Base-by-base conservation (phyloP, 2,888 invertebrate species). In the Hyppa rectilinea region DNA sequence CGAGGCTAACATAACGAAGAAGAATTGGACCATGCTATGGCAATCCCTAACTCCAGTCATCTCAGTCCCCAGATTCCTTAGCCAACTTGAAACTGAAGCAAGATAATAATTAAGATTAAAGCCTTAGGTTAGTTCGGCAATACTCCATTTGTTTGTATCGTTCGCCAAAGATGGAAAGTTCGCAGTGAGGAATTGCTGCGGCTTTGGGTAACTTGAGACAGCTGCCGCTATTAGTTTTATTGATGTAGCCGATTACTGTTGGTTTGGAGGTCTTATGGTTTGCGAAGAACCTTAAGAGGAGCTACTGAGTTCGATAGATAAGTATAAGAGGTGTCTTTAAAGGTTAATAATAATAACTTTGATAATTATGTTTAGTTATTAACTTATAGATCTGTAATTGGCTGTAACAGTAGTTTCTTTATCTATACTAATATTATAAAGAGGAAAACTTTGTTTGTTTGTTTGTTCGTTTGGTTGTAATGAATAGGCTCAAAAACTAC, bases 231-330 rank as follows among this genome's bases (percentile, higher is more conserved):
- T 77, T 77, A 29, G 73, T 72, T 73, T 68, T 68, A 73, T 78
- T 78, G 72, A 77, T 77, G 78, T 66, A 59, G n/a, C 78, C 47
- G 72, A 77, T 71, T 78, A 71, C 43, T 78, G n/a, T n/a, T n/a
- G 59, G 62, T 71, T 65, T n/a, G 49, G 4, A 72, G 45, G 17
- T 49, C 26, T 49, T 26, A 31, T 58, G 61, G 56, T 36, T 61
- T 58, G 4, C 34, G 20, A 43, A 52, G 49, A 47, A 40, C 45
- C 26, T 66, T 12, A 20, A 23, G 29, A 4, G 12, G 2, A 59
- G 29, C 26, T 74, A 36, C 7, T 2, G 20, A 59, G 36, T 43
- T 73, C 5, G 7, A 20, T n/a, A 43, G 12, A 40, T 12, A 23
- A 38, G 2, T 40, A 26, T 4, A 43, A 7, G 2, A 52, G 61